phyloP scores from a whole-genome alignment of 2,797 vertebrate species.

The Parauchenoglanis ngamensis region DNA sequence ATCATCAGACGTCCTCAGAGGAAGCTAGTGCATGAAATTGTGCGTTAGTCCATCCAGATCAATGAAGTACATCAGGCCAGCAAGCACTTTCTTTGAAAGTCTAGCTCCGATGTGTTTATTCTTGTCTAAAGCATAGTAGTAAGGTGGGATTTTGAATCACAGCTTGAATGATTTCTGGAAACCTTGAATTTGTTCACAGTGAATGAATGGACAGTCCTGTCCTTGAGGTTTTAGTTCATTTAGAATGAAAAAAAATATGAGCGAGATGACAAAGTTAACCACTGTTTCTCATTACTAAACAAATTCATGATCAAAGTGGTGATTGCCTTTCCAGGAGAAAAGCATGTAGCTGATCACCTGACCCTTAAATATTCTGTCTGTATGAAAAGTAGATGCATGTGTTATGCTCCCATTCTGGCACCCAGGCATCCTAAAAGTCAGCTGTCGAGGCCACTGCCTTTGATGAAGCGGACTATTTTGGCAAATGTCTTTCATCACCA shows the following conservation, averaged over 20 bases:
- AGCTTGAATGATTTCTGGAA: neutral
- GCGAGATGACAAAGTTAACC: neutral
- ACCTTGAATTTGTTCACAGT: neutral
- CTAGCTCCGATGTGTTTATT: neutral
- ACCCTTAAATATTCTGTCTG: neutral
- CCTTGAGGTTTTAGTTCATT: neutral
- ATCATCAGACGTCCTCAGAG: neutral
- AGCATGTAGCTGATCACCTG: neutral
- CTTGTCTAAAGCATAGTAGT: neutral
- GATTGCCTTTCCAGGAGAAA: neutral
- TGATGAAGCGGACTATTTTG: neutral
- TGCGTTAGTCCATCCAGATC: slow-evolving; percentile 7
- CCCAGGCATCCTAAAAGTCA: neutral
- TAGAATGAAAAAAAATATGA: neutral
- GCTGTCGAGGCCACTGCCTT: neutral
- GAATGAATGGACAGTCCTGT: slow-evolving; percentile 3
- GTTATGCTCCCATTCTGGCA: neutral
- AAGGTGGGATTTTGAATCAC: neutral
- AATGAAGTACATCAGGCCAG: neutral
- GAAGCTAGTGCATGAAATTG: neutral
- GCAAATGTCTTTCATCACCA: neutral
- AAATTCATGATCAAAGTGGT: neutral
- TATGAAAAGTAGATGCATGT: neutral
- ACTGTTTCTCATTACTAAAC: neutral
- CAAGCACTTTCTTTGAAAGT: neutral